Conservation (phyloP, 1,140 invertebrate species). For the Bombus difficillimus region DNA sequence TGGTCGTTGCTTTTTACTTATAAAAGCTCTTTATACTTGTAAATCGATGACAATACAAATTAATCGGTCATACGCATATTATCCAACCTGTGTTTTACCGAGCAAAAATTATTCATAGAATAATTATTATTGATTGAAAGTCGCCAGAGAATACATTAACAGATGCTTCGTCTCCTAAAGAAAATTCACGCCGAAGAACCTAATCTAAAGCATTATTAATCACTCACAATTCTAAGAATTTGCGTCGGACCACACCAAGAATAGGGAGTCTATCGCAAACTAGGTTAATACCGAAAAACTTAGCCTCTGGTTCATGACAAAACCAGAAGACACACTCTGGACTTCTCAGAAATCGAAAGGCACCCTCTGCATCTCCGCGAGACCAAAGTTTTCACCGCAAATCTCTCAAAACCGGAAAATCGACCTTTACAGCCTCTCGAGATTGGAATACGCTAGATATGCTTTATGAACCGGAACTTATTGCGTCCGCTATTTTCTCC, state of each 20-base stretch:
- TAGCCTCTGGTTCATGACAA: not conserved
- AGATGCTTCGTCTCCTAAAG: too few species aligned
- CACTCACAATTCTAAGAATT: not conserved
- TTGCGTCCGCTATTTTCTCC: not conserved
- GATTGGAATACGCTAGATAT: too few species aligned
- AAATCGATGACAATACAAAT: too few species aligned
- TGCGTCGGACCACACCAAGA: not conserved
- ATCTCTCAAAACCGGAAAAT: too few species aligned
- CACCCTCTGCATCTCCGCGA: too few species aligned
- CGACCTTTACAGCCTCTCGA: too few species aligned
- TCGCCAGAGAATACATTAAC: too few species aligned
- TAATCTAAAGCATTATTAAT: not conserved
- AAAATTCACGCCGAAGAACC: not conserved
- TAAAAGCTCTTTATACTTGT: not conserved
- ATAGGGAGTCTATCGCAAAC: not conserved
- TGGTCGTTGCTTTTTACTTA: too few species aligned
- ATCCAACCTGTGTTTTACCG: too few species aligned
- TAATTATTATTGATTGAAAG: too few species aligned
- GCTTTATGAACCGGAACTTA: not conserved
- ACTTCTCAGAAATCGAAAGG: not conserved
- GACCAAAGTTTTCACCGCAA: not conserved
- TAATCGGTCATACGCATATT: too few species aligned
- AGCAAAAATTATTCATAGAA: too few species aligned
- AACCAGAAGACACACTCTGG: not conserved
- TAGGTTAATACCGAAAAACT: not conserved